Conservation (phyloP, 2,888 invertebrate species). For the Agrilus mali region DNA sequence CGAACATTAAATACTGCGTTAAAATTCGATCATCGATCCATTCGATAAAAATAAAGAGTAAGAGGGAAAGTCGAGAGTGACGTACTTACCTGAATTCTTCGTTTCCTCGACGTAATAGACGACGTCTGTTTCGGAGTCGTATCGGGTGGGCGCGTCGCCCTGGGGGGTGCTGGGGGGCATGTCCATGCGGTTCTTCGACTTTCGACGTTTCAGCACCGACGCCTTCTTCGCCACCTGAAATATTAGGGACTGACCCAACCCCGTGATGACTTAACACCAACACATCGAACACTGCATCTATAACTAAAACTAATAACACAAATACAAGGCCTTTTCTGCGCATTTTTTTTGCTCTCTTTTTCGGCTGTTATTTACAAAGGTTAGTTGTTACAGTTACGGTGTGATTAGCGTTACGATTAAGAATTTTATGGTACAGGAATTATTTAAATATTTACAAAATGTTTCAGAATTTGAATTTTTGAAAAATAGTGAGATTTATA, state of each 20-base stretch:
- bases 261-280: slow-evolving; percentile 34
- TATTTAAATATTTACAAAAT: too few species aligned
- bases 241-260: slow-evolving; percentile 52
- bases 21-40: too few species aligned
- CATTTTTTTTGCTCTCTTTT: not conserved
- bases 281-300: slow-evolving; percentile 34
- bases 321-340: not conserved
- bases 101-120: slow-evolving; percentile 54
- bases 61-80: too few species aligned
- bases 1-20: too few species aligned
- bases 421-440: too few species aligned
- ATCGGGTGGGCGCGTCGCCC: slow-evolving; percentile 25
- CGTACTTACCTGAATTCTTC: too few species aligned
- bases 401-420: too few species aligned
- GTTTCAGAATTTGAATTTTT: too few species aligned
- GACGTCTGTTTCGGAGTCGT: slow-evolving; percentile 49
- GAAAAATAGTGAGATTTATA: too few species aligned
- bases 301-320: slow-evolving; percentile 20
- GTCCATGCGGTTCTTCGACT: slow-evolving; percentile 56
- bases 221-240: slow-evolving; percentile 63
- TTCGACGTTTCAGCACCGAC: slow-evolving; percentile 56
- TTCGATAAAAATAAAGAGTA: too few species aligned
- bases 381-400: not conserved
- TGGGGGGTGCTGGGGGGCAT: slow-evolving; percentile 25
- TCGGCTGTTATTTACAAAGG: not conserved